These are phyloP conservation scores for Zaprionus davidi DNA, from an alignment of 1,140 invertebrate species.

Conservation along the genomic window DNA sequence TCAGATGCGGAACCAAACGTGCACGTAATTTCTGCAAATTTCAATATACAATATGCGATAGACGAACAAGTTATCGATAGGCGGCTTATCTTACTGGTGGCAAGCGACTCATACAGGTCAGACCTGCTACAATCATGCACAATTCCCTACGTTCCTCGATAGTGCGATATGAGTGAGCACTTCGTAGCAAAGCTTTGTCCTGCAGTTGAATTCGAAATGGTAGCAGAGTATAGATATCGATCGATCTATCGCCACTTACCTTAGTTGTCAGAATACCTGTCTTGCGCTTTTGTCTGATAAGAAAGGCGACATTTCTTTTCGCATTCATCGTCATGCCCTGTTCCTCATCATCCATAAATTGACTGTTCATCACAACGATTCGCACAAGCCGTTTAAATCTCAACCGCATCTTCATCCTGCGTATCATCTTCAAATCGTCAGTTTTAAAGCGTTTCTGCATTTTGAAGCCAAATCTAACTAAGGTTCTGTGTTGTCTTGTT, in stretches of 20 bases:
- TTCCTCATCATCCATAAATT: slow-evolving; percentile 64
- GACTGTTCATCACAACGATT: slow-evolving; percentile 52
- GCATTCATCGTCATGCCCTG: slow-evolving; percentile 54
- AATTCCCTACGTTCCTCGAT: slow-evolving; percentile 57
- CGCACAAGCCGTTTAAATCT: slow-evolving; percentile 52
- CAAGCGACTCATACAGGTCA: slow-evolving; percentile 52
- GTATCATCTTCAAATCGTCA: slow-evolving; percentile 6
- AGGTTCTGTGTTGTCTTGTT: neutral
- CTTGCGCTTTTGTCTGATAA: slow-evolving; percentile 62
- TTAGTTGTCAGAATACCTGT: slow-evolving; percentile 56
- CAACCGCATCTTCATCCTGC: slow-evolving; percentile 15
- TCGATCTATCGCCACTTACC: slow-evolving; percentile 32
- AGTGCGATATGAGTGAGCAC: slow-evolving; percentile 23
- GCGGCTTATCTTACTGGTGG: slow-evolving; percentile 44
- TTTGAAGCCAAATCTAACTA: slow-evolving; percentile 1
- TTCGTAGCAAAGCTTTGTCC: slow-evolving; percentile 60
- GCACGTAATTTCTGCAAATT: slow-evolving; percentile 56
- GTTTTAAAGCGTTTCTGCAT: slow-evolving; percentile 46
- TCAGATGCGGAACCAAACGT: slow-evolving; percentile 52
- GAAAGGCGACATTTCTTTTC: slow-evolving; percentile 58
- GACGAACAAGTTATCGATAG: neutral
- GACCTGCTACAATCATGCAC: slow-evolving; percentile 48
- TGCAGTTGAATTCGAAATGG: neutral
- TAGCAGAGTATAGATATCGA: neutral
- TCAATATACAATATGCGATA: neutral